Evolutionary conservation across 2,888 invertebrate genomes (phyloP).

Genomic region (Drosophila atripex): DNA sequence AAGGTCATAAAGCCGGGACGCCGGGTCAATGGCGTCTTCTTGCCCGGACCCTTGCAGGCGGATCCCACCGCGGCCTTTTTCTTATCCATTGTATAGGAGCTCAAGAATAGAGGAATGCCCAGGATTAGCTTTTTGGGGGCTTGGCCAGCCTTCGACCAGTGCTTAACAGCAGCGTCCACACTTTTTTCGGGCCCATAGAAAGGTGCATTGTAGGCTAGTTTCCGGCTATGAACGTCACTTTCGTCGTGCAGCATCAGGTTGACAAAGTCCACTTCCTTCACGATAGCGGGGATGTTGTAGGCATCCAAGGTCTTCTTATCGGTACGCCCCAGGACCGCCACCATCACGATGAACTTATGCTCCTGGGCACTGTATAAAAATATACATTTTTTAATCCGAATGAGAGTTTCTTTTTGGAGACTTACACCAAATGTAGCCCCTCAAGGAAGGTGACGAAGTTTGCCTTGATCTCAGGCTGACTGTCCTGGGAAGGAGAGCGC

Average conservation of each 20-base stretch:
- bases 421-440: constrained; percentile 50
- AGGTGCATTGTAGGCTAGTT: constrained; percentile 53
- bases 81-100: constrained; percentile 89
- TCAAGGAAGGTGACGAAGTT: constrained; percentile 86
- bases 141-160: constrained; percentile 40
- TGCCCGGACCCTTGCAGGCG: constrained; percentile 48
- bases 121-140: constrained; percentile 52
- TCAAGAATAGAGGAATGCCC: constrained; percentile 55
- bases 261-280: constrained; percentile 56
- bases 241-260: constrained; percentile 61
- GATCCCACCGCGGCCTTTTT: constrained; percentile 34
- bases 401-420: no score
- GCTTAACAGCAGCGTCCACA: constrained; percentile 27
- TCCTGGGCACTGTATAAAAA: constrained; percentile 45
- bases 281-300: constrained; percentile 64
- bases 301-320: constrained; percentile 20
- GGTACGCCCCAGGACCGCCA: constrained; percentile 84
- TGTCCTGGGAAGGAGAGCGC: constrained; percentile 90
- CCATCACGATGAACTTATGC: constrained; percentile 86
- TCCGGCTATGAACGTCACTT: constrained; percentile 11
- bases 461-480: constrained; percentile 49
- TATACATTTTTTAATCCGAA: no score
- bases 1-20: constrained; percentile 52
- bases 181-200: constrained; percentile 39
- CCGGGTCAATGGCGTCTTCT: constrained; percentile 14